Conservation (phyloP, 2,888 invertebrate genomes). For the Lithodes maja region DNA sequence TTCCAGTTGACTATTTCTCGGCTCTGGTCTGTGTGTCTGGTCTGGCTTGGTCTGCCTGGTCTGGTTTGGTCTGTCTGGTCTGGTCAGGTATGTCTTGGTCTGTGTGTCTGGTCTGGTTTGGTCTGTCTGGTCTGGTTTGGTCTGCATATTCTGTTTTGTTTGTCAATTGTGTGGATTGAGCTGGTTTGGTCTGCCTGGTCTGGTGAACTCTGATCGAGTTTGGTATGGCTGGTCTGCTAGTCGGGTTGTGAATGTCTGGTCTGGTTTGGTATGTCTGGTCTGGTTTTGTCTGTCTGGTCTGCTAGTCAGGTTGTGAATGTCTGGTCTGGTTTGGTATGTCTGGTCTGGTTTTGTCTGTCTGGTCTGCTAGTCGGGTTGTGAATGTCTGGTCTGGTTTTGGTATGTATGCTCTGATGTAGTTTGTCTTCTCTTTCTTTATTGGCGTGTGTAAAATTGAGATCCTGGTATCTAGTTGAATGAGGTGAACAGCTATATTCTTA, state of each 20-base stretch:
- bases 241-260: not conserved
- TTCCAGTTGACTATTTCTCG: too few species aligned
- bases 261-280: not conserved
- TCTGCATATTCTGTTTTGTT: too few species aligned
- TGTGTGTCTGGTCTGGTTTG: too few species aligned
- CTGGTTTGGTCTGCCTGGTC: too few species aligned
- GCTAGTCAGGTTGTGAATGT: not conserved
- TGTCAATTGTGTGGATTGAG: too few species aligned
- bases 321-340: not conserved
- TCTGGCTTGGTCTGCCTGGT: not conserved
- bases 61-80: not conserved
- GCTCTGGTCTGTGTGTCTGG: too few species aligned
- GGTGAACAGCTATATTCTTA: too few species aligned
- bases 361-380: not conserved
- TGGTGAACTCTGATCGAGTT: too few species aligned
- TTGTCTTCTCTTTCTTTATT: too few species aligned
- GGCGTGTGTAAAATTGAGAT: too few species aligned
- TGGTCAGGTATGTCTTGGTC: too few species aligned
- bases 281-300: not conserved
- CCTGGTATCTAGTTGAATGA: too few species aligned
- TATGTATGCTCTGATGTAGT: not conserved
- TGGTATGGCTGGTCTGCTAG: not conserved
- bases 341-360: not conserved
- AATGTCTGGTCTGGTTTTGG: not conserved
- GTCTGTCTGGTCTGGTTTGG: not conserved